These are phyloP conservation scores for Andrena haemorrhoa DNA, from an alignment of 2,888 invertebrate genomes.

Conservation along the genomic window DNA sequence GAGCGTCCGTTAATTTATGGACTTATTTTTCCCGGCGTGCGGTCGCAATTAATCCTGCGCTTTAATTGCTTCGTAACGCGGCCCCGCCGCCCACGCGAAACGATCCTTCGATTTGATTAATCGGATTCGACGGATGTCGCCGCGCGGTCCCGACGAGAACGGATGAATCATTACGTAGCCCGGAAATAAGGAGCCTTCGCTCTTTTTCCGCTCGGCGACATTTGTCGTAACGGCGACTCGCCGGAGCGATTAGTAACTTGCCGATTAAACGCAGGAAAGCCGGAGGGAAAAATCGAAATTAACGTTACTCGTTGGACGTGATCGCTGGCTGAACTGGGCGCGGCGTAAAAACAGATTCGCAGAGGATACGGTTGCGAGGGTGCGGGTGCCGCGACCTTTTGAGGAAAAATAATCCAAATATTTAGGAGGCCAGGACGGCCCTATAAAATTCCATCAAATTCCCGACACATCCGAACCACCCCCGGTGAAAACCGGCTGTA, in stretches of 20 bases:
- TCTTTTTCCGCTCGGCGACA: constrained; percentile 1
- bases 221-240: constrained; percentile 22
- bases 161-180: constrained; percentile 50
- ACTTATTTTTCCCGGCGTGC: constrained; percentile 78
- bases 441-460: constrained; percentile 75
- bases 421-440: constrained; percentile 36
- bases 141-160: constrained; percentile 47
- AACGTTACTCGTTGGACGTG: too few relatives aligned
- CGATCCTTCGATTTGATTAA: constrained; percentile 76
- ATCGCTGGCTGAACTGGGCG: background rate
- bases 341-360: background rate
- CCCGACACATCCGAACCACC: constrained; percentile 71
- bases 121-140: constrained; percentile 72
- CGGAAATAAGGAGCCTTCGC: constrained; percentile 18
- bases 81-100: constrained; percentile 45
- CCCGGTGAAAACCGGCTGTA: constrained; percentile 65
- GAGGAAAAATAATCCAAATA: constrained; percentile 60
- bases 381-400: constrained; percentile 6
- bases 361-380: background rate
- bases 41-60: constrained; percentile 77
- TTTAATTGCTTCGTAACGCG: constrained; percentile 76
- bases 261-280: background rate
- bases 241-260: constrained; percentile 6
- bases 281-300: background rate
- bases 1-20: constrained; percentile 77